These are phyloP conservation scores for Drosophila neocordata DNA, from an alignment of 1,140 invertebrate genomes.

Conservation along the genomic window DNA sequence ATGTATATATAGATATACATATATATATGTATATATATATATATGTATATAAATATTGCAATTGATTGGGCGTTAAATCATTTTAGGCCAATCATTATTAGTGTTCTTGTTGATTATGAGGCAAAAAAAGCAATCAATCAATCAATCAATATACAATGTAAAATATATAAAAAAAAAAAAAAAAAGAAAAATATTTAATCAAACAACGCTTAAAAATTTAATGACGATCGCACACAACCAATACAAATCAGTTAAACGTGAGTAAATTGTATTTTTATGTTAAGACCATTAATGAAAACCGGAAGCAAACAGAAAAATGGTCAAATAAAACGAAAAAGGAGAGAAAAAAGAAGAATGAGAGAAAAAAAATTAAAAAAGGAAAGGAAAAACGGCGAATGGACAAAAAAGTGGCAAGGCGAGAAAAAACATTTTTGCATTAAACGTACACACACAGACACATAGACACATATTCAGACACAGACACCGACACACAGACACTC, in stretches of 20 bases:
- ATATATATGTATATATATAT: not conserved
- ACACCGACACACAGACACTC: not conserved
- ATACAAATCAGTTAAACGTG: conserved; percentile 71
- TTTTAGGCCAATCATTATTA: too few relatives aligned
- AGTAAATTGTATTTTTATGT: conserved; percentile 80
- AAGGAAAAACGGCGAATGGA: not conserved
- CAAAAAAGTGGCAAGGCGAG: conserved; percentile 32
- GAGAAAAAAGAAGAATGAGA: not conserved
- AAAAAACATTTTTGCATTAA: conserved; percentile 68
- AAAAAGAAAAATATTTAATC: conserved; percentile 61
- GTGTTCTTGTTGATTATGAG: too few relatives aligned
- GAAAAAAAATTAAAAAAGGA: not conserved
- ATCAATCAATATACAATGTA: conserved; percentile 30
- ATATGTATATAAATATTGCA: not conserved
- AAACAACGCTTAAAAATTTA: conserved; percentile 77
- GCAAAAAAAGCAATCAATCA: conserved; percentile 25
- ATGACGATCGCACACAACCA: conserved; percentile 50
- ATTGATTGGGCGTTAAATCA: not conserved
- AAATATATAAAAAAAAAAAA: too few relatives aligned
- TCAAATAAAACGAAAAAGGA: conserved; percentile 38
- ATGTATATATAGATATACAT: not conserved
- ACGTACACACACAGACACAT: conserved; percentile 44
- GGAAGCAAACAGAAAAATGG: conserved; percentile 64
- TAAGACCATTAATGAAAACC: conserved; percentile 79
- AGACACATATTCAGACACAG: not conserved